These are phyloP conservation scores for Sciurus carolinensis DNA, from an alignment of 2,797 vertebrate species.

Conservation along the genomic window DNA sequence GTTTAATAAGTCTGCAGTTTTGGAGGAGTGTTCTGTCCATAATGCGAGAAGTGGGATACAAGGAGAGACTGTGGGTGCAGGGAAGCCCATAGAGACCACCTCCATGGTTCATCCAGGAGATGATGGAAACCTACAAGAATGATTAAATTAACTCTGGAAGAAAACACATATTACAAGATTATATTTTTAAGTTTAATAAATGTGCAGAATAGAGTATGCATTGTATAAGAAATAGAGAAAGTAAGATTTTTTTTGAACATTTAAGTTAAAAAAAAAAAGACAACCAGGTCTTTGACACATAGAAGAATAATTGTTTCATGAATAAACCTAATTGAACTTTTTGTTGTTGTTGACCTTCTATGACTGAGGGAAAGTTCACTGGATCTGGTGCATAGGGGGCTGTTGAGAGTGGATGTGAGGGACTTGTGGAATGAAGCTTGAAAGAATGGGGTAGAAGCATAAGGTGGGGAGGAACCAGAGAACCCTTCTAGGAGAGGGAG, in stretches of 20 bases:
- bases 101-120: background rate
- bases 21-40: background rate
- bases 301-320: background rate
- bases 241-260: background rate
- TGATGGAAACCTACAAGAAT: background rate
- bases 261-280: constrained; percentile 34
- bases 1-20: background rate
- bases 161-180: background rate
- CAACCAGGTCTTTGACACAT: background rate
- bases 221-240: constrained; percentile 28
- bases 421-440: background rate
- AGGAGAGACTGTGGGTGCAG: background rate
- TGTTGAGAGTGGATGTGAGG: background rate
- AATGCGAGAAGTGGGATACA: background rate
- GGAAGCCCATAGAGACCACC: background rate
- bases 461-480: background rate
- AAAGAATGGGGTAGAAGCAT: background rate
- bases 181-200: constrained; percentile 47
- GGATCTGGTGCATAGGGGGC: background rate
- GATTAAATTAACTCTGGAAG: background rate
- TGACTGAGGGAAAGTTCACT: background rate
- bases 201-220: background rate
- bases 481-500: background rate
- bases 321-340: constrained; percentile 1
- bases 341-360: background rate